phyloP scores from a whole-genome alignment of 1,140 invertebrate species.

The Procambarus virginalis region DNA sequence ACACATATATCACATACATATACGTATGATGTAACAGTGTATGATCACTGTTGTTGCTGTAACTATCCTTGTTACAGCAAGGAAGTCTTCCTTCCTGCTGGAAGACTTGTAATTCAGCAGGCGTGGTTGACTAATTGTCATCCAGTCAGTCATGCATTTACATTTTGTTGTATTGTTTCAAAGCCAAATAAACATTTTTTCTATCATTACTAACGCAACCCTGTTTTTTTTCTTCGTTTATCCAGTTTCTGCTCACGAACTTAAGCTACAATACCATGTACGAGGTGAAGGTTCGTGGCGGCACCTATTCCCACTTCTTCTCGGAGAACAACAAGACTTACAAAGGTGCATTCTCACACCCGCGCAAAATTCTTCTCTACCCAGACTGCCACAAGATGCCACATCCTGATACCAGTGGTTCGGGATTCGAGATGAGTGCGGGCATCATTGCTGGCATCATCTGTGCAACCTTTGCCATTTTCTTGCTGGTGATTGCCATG shows the following conservation, averaged over 20 bases:
- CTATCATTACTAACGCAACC: too few species aligned
- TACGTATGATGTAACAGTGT: too few species aligned
- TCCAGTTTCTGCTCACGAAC: conserved; percentile 83
- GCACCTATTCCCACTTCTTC: conserved; percentile 82
- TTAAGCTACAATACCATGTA: conserved; percentile 84
- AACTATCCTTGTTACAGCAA: too few species aligned
- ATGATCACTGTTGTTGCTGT: too few species aligned
- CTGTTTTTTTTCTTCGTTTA: conserved; percentile 66
- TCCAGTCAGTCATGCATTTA: too few species aligned
- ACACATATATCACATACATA: too few species aligned
- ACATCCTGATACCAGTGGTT: conserved; percentile 74
- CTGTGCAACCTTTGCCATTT: conserved; percentile 83
- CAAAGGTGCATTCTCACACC: conserved; percentile 80
- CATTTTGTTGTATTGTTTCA: too few species aligned
- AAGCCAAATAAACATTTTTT: too few species aligned
- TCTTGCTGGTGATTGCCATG: conserved; percentile 82
- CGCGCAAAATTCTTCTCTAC: conserved; percentile 80
- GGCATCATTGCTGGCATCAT: conserved; percentile 84
- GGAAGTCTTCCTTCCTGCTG: too few species aligned
- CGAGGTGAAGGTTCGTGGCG: conserved; percentile 83
- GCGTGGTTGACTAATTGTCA: too few species aligned
- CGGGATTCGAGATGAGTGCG: conserved; percentile 80
- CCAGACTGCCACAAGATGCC: conserved; percentile 77
- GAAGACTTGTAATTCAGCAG: too few species aligned
- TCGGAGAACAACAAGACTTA: conserved; percentile 77